Base-by-base conservation (phyloP, 2,113 vertebrate genomes). In the Otocyon megalotis region DNA sequence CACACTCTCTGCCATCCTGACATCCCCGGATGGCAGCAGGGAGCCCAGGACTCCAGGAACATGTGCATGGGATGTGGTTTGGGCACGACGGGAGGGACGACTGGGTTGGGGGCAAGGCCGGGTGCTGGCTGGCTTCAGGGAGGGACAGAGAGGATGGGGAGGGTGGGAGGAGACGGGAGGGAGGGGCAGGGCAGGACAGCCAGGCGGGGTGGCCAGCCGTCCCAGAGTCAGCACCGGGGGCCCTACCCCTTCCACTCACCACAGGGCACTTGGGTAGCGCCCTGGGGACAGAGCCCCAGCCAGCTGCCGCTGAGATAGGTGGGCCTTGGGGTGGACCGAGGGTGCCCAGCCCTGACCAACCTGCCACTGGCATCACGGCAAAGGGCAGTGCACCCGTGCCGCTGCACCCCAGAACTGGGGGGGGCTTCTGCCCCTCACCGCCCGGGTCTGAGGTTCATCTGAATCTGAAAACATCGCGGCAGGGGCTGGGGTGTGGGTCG, bases 361-460 rank as follows among this genome's bases (percentile, higher is more conserved):
- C 30, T 2, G 37, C 35, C 63, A 12, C 0, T 1, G 89, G 22
- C 63, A 69, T 1, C 3, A 1, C 32, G 50, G 35, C 35, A 16
- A 32, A 32, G 62, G n/a, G 62, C 77, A 12, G 50, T 1, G 43
- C 2, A 0, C 3, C 58, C 56, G 22, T 43, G 62, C 22, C 13
- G 2, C 30, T 16, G 13, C 5, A 3, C 16, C n/a, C 74, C 26
- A 22, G 76, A 19, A 12, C 62, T 13, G 1, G 4, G 2, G 62
- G 2, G 62, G n/a, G 20, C 1, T 17, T 15, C 60, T 12, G 1
- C 0, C 0, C 22, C 62, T 67, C 5, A 0, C 63, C 1, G 1
- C 6, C 43, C 6, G 43, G 43, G 62, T n/a, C 24, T 22, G 62
- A 43, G 6, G 16, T 0, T 54, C 48, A 19, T 0, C 0, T 2